Percentiles rank a stretch among this genome's conserved stretches.
These are phyloP conservation scores for Polypterus senegalus DNA, from an alignment of 2,113 vertebrate species.

Conservation along the genomic window DNA sequence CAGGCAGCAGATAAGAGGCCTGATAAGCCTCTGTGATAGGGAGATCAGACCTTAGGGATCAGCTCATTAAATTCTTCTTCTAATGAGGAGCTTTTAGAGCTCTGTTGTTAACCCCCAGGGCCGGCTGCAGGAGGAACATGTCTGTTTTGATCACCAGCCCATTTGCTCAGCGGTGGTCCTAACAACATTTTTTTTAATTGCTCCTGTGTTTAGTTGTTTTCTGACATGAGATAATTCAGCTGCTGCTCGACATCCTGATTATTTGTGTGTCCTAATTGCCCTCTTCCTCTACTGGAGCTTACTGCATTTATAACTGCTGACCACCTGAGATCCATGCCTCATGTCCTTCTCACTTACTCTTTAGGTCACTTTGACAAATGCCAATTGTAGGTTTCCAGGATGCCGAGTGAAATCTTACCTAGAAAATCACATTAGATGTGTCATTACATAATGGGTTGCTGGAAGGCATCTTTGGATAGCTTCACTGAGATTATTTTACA, in stretches of 20 bases:
- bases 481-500: no score
- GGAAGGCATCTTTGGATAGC: no score
- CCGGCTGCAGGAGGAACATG: constrained; percentile 78
- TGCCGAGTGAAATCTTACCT: no score
- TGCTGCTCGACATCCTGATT: constrained; percentile 60
- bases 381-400: no score
- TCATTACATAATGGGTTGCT: no score
- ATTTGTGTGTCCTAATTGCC: constrained; percentile 80
- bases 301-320: constrained; percentile 65
- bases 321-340: constrained; percentile 46
- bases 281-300: constrained; percentile 59
- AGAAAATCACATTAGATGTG: no score
- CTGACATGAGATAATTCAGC: constrained; percentile 74
- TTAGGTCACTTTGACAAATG: no score
- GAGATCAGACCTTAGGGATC: constrained; percentile 37
- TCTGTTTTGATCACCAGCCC: constrained; percentile 80
- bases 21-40: constrained; percentile 21
- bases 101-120: constrained; percentile 35
- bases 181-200: constrained; percentile 50
- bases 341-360: constrained; percentile 24
- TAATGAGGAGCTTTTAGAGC: constrained; percentile 55
- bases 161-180: constrained; percentile 77
- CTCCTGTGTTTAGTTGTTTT: constrained; percentile 67
- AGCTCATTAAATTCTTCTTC: constrained; percentile 50
- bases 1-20: not conserved